Conservation (phyloP, 2,113 vertebrate genomes). For the Balaeniceps rex region DNA sequence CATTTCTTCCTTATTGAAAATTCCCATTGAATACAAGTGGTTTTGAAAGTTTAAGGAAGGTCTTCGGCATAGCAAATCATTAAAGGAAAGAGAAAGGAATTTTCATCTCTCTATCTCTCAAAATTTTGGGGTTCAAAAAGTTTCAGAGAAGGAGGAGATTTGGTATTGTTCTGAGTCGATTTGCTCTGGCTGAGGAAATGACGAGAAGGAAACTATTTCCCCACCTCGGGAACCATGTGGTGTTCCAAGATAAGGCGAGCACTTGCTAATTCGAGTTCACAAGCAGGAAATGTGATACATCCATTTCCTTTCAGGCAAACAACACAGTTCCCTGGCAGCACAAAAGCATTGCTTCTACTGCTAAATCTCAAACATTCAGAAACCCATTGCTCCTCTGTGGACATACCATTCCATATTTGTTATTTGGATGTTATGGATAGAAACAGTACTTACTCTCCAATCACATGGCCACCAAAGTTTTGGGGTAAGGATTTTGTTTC, state of each 20-base stretch:
- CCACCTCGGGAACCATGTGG: slow-evolving; percentile 88
- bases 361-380: slow-evolving; percentile 58
- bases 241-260: slow-evolving; percentile 88
- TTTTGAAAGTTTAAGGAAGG: not conserved
- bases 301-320: slow-evolving; percentile 91
- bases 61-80: not conserved
- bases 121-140: not conserved
- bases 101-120: not conserved
- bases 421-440: slow-evolving; percentile 84
- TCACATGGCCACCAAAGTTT: slow-evolving; percentile 75
- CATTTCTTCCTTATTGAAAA: not conserved
- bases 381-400: slow-evolving; percentile 37
- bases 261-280: slow-evolving; percentile 91
- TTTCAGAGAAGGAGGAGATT: slow-evolving; percentile 34
- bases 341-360: slow-evolving; percentile 60
- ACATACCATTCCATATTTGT: slow-evolving; percentile 12
- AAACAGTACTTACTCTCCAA: slow-evolving; percentile 68
- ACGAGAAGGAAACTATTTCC: slow-evolving; percentile 86
- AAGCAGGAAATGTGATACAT: slow-evolving; percentile 94
- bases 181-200: slow-evolving; percentile 81
- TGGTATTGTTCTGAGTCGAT: slow-evolving; percentile 70
- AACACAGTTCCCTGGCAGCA: slow-evolving; percentile 64
- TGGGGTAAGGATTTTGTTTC: slow-evolving; percentile 75
- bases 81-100: not conserved
- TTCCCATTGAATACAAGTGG: not conserved